Evolutionary conservation across 2,888 invertebrate species (phyloP).

Genomic region (Macrosiphum euphorbiae): DNA sequence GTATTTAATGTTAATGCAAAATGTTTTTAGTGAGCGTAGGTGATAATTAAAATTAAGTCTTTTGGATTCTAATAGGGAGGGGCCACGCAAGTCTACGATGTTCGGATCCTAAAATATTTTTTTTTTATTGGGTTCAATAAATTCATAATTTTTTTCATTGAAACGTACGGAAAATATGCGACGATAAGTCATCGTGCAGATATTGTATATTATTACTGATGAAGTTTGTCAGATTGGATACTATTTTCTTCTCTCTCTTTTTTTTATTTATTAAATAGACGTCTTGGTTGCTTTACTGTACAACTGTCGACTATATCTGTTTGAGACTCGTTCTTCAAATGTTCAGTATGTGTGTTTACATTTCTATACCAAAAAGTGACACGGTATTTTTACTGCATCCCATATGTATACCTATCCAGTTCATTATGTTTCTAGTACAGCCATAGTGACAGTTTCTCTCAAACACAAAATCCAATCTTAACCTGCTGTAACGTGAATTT

Average conservation of each 20-base stretch:
- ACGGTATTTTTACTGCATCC: not conserved
- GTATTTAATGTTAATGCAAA: no score
- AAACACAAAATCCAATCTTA: not conserved
- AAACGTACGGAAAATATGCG: not conserved
- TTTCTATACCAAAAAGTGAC: not conserved
- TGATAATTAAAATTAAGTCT: no score
- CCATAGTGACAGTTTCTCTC: not conserved
- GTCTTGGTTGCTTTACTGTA: not conserved
- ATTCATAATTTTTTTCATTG: not conserved
- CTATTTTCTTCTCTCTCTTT: not conserved
- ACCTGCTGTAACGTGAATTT: not conserved
- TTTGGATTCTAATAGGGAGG: no score
- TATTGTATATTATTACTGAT: not conserved
- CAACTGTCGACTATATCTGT: not conserved
- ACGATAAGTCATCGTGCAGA: not conserved
- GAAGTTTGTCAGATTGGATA: not conserved
- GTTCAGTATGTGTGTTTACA: not conserved
- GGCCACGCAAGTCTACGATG: no score
- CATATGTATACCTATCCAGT: not conserved
- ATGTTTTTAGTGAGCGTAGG: no score
- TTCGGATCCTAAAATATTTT: not conserved
- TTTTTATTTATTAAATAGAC: not conserved
- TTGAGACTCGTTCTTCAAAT: not conserved
- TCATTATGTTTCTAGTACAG: not conserved
- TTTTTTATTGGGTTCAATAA: not conserved